phyloP scores from a whole-genome alignment of 2,888 invertebrate species.

The Pheosia gnoma region DNA sequence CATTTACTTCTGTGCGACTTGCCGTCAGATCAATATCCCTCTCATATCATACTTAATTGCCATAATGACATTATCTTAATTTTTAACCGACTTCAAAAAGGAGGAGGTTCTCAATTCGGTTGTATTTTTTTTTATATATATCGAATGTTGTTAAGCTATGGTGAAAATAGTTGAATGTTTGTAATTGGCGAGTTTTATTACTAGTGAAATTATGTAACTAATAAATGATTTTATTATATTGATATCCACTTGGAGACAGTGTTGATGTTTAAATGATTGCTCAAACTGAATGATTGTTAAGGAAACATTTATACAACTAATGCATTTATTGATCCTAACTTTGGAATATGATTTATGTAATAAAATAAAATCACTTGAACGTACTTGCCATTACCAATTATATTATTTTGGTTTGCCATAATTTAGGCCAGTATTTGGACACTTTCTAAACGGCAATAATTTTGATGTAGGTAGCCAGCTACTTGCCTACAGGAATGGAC shows the following conservation, averaged over 20 bases:
- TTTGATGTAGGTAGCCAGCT: not conserved
- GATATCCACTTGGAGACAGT: not conserved
- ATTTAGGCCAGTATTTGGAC: constrained; percentile 20
- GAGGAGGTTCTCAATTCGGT: too few species aligned
- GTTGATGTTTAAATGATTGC: not conserved
- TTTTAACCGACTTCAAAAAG: too few species aligned
- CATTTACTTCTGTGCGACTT: not conserved
- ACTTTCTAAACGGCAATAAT: not conserved
- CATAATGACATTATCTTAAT: constrained; percentile 1
- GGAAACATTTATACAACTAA: not conserved
- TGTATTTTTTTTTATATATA: too few species aligned
- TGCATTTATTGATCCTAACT: not conserved
- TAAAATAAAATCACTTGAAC: constrained; percentile 2
- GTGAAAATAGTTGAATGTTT: too few species aligned
- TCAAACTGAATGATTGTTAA: not conserved
- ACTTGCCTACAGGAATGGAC: too few species aligned
- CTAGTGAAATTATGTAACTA: constrained; percentile 5
- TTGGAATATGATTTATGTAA: not conserved
- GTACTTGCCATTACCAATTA: constrained; percentile 22
- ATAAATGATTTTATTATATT: not conserved
- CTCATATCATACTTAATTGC: not conserved
- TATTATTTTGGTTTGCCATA: constrained; percentile 18
- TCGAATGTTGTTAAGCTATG: not conserved
- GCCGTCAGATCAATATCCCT: not conserved
- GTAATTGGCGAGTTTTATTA: too few species aligned